A percentile compares a stretch with the other conserved stretches of the same genome.
Evolutionary conservation across 2,113 vertebrate species (phyloP).

Genomic region (Scomber scombrus): DNA sequence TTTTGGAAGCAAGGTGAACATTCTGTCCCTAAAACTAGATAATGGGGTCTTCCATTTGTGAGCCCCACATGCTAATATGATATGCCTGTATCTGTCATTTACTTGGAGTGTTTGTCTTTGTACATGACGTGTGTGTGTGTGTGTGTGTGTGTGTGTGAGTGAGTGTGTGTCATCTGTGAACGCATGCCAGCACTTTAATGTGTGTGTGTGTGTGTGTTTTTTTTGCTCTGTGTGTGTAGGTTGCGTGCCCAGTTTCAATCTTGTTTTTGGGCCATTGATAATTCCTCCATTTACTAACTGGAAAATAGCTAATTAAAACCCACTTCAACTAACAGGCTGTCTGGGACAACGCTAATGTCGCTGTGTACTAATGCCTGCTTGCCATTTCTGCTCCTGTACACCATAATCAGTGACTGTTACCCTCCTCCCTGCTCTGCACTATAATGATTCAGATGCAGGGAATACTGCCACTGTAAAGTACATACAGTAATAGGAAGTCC

Average conservation of each 20-base stretch:
- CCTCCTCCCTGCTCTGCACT: conserved; percentile 85
- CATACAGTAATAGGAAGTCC: conserved; percentile 32
- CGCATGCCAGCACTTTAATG: neutral
- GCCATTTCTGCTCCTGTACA: conserved; percentile 91
- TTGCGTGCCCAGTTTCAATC: conserved; percentile 89
- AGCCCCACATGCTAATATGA: conserved; percentile 71
- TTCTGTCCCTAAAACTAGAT: conserved; percentile 56
- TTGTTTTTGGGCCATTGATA: conserved; percentile 95
- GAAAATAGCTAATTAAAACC: conserved; percentile 99
- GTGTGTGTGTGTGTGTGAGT: conserved; percentile 6
- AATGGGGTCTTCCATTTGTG: conserved; percentile 74
- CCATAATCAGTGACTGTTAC: conserved; percentile 89
- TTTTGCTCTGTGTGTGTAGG: conserved; percentile 69
- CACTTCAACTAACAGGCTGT: conserved; percentile 99
- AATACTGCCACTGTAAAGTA: conserved; percentile 36
- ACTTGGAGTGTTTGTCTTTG: conserved; percentile 68
- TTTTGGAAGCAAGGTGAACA: conserved; percentile 50
- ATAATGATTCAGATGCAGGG: conserved; percentile 82
- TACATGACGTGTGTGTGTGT: conserved; percentile 40
- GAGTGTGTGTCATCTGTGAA: neutral
- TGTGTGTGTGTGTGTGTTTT: conserved; percentile 16
- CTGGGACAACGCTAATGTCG: conserved; percentile 96
- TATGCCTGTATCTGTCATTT: conserved; percentile 57
- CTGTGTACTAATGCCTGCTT: conserved; percentile 88
- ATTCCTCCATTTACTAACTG: conserved; percentile 98